Evolutionary conservation across 2,888 invertebrate species (phyloP).

Genomic region (Watsonalla cultraria): DNA sequence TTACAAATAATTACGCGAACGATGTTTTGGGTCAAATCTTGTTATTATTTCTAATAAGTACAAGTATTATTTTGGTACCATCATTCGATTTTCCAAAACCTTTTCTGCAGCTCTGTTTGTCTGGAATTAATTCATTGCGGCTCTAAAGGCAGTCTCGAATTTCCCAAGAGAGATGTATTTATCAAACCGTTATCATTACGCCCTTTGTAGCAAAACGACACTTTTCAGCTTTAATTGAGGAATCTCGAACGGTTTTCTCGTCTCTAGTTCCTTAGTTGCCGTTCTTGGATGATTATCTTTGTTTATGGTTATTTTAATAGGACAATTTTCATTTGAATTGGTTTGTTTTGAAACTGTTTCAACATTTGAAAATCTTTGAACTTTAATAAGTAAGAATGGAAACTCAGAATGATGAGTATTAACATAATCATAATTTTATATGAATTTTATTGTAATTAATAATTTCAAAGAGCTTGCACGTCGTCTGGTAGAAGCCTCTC

Average conservation of each 20-base stretch:
- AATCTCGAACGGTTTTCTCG: neutral
- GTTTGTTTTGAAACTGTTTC: no score
- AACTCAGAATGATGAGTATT: no score
- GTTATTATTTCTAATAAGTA: no score
- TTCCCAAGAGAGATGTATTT: slow-evolving; percentile 25
- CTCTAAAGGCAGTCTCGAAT: slow-evolving; percentile 17
- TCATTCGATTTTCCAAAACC: slow-evolving; percentile 6
- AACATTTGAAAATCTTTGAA: no score
- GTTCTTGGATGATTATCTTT: neutral
- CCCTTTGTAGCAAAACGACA: slow-evolving; percentile 1
- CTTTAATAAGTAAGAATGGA: no score
- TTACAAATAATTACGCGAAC: no score
- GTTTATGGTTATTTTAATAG: neutral
- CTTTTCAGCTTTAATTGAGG: slow-evolving; percentile 2
- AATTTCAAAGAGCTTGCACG: no score
- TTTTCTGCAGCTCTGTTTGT: slow-evolving; percentile 11
- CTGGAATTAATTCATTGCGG: slow-evolving; percentile 24
- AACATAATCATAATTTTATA: no score
- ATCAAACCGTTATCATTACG: slow-evolving; percentile 20
- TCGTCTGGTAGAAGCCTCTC: no score
- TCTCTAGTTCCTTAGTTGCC: neutral
- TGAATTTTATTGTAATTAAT: no score
- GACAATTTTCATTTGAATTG: no score
- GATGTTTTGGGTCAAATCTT: no score
- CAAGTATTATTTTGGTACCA: neutral